Conservation (phyloP, 2,888 invertebrate genomes). For the Heliconius ethilla region DNA sequence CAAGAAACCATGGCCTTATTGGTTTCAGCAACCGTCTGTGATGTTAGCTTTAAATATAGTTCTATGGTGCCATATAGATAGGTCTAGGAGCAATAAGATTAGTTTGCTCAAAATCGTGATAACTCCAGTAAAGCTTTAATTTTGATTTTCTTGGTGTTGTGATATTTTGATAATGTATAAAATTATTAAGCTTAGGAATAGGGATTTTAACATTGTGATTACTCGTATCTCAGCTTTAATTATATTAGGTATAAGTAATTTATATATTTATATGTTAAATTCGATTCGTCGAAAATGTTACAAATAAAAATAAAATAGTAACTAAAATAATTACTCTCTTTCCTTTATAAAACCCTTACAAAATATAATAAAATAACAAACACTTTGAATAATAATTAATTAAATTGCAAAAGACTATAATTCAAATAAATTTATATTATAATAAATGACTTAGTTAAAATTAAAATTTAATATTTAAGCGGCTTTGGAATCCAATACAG, state of each 20-base stretch:
- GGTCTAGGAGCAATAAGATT: conserved; percentile 51
- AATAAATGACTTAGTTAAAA: conserved; percentile 53
- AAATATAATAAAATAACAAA: neutral
- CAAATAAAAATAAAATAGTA: conserved; percentile 63
- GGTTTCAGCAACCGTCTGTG: conserved; percentile 80
- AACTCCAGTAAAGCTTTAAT: conserved; percentile 78
- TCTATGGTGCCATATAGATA: conserved; percentile 75
- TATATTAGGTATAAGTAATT: conserved; percentile 67
- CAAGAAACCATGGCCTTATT: conserved; percentile 75
- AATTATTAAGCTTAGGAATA: conserved; percentile 56
- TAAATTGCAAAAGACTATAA: conserved; percentile 10
- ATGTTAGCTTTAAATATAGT: conserved; percentile 73
- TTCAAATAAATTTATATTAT: conserved; percentile 45
- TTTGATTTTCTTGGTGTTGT: conserved; percentile 59
- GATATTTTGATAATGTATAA: conserved; percentile 75
- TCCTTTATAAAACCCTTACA: conserved; percentile 44
- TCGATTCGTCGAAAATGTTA: conserved; percentile 43
- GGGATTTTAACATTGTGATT: conserved; percentile 69
- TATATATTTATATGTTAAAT: conserved; percentile 60
- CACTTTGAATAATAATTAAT: conserved; percentile 1
- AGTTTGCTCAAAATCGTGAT: conserved; percentile 67
- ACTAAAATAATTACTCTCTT: conserved; percentile 61
- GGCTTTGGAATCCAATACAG: conserved; percentile 50
- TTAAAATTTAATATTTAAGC: conserved; percentile 54
- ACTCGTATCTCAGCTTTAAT: conserved; percentile 74